Evolutionary conservation across 1,140 invertebrate genomes (phyloP).

Genomic region (Gonioctena quinquepunctata): DNA sequence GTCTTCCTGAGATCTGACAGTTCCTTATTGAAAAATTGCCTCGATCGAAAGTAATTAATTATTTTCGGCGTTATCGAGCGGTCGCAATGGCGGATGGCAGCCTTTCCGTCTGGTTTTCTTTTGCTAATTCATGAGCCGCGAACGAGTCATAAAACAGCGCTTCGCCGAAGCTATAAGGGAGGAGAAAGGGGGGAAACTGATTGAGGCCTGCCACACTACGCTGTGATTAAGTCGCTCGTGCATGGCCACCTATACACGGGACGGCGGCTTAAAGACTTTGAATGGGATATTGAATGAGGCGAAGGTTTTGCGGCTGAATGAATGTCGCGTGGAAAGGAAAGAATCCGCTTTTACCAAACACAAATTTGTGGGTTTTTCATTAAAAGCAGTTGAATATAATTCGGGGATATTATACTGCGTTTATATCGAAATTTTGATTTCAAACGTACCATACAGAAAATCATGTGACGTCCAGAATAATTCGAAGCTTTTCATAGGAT

Average conservation of each 20-base stretch:
- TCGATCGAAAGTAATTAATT: constrained; percentile 56
- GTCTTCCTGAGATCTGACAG: constrained; percentile 51
- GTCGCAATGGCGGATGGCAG: constrained; percentile 7
- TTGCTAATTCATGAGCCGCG: constrained; percentile 55
- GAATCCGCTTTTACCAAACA: background rate
- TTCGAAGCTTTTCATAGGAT: too few species aligned
- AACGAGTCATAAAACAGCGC: constrained; percentile 45
- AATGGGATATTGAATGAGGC: background rate
- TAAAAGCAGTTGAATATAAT: too few species aligned
- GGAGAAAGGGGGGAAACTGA: constrained; percentile 1
- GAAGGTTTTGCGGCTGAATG: background rate
- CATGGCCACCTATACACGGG: constrained; percentile 19
- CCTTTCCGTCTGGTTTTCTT: constrained; percentile 50
- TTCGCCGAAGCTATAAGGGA: background rate
- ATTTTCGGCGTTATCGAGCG: constrained; percentile 56
- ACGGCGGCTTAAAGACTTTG: constrained; percentile 9
- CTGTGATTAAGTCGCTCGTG: constrained; percentile 34
- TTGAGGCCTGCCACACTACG: background rate
- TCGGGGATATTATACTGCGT: too few species aligned
- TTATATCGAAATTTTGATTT: too few species aligned
- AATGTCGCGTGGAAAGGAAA: background rate
- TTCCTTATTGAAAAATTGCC: constrained; percentile 54
- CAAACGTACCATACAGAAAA: too few species aligned
- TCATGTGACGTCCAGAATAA: too few species aligned
- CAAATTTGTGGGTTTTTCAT: too few species aligned